phyloP scores from a whole-genome alignment of 2,113 vertebrate genomes.

The Nanger granti region DNA sequence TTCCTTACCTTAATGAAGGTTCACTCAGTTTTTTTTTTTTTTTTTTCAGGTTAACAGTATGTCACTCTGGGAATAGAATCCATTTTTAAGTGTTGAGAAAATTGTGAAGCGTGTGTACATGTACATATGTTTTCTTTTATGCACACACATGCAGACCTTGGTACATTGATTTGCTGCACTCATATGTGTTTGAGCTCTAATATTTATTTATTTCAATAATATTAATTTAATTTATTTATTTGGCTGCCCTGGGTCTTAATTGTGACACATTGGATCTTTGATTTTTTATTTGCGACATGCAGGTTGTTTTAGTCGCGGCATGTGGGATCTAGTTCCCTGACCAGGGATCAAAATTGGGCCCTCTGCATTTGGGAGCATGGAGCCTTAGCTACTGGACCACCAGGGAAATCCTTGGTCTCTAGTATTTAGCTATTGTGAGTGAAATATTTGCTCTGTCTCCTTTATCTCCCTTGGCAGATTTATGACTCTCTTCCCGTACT shows the following conservation, averaged over 20 bases:
- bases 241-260: not conserved
- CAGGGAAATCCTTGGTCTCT: not conserved
- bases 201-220: not conserved
- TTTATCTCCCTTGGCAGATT: not conserved
- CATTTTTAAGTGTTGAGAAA: not conserved
- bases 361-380: not conserved
- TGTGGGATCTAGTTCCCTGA: not conserved
- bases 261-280: not conserved
- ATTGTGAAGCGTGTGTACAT: not conserved
- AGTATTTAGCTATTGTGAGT: not conserved
- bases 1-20: not conserved
- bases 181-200: not conserved
- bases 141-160: not conserved
- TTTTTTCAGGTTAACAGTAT: not conserved
- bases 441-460: conserved; percentile 14
- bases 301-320: not conserved
- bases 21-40: not conserved
- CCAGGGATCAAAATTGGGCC: not conserved
- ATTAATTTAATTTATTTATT: not conserved
- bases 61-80: not conserved
- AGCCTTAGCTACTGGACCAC: not conserved
- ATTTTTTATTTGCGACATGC: not conserved
- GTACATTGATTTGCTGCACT: not conserved
- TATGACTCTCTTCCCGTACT: not conserved
- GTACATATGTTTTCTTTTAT: not conserved